Base-by-base conservation (phyloP, 2,797 vertebrate genomes). In the Discoglossus pictus region DNA sequence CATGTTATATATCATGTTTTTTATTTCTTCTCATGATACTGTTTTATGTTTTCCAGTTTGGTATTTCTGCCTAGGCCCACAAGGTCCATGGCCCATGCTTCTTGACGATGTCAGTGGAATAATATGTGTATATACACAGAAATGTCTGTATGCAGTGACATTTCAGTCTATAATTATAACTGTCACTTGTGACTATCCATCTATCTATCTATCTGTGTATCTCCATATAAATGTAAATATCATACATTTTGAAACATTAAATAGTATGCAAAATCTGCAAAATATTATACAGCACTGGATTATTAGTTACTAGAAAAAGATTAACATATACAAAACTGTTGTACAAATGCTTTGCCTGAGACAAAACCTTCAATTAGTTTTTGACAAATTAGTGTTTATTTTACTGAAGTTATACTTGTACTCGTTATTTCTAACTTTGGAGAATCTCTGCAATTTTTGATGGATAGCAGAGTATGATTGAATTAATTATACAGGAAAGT, bases 311-410 rank as follows among this genome's bases (percentile, higher is more conserved):
- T 39, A 13, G 12, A 39, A 39, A 13, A 39, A 39, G 8, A 39
- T 13, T 8, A 39, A 39, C 7, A n/a, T n/a, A n/a, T n/a, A 39
- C 8, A 35, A 35, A 11, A 35, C 11, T 35, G 6, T 35, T 6
- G 31, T 35, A 6, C 6, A 11, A 6, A 35, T 25, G 10, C 12
- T 40, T 13, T 12, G 16, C 23, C 24, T 40, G 24, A n/a, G n/a
- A 25, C 39, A 23, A 21, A 56, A 43, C 13, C 27, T 40, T 25
- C 21, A 42, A 40, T 42, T 39, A 58, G 21, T 56, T 40, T 56
- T 16, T 42, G 42, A 42, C 18, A 40, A 40, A 24, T n/a, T 39
- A 42, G 31, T 24, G 38, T 17, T 42, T 27, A 12, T 12, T 40
- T 2, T 40, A 12, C 38, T 40, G 12, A 10, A 13, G 12, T 40